phyloP scores from a whole-genome alignment of 1,140 invertebrate species.

The Lepidotrigona ventralis region DNA sequence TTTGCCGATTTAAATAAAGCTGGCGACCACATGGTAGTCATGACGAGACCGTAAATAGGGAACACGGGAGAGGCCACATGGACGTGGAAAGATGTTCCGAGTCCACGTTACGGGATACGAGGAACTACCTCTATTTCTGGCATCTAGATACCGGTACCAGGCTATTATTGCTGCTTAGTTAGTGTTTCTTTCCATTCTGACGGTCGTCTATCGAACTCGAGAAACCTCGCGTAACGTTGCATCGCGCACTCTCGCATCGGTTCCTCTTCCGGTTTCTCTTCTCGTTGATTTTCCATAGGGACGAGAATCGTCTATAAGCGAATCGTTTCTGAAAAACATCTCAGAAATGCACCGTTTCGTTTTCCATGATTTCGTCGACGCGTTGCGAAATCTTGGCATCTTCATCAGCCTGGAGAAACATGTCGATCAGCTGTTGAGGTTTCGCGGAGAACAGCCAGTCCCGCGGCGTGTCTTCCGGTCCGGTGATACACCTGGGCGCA shows the following conservation, averaged over 20 bases:
- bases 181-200: neutral
- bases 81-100: constrained; percentile 42
- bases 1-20: constrained; percentile 57
- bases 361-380: neutral
- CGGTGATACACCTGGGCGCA: constrained; percentile 74
- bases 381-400: neutral
- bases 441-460: neutral
- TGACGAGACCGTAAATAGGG: constrained; percentile 57
- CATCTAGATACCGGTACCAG: constrained; percentile 31
- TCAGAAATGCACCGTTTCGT: neutral
- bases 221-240: neutral
- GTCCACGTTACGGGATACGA: constrained; percentile 44
- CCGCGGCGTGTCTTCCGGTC: neutral
- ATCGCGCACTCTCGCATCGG: neutral
- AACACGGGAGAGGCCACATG: constrained; percentile 55
- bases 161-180: neutral
- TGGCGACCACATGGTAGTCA: constrained; percentile 63
- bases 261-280: neutral
- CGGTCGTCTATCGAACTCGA: neutral
- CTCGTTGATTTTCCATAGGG: neutral
- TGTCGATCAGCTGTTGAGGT: neutral
- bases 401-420: no score
- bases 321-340: neutral
- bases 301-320: neutral
- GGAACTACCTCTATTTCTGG: constrained; percentile 63